Base-by-base conservation (phyloP, 2,888 invertebrate genomes). In the Tetragonisca angustula region DNA sequence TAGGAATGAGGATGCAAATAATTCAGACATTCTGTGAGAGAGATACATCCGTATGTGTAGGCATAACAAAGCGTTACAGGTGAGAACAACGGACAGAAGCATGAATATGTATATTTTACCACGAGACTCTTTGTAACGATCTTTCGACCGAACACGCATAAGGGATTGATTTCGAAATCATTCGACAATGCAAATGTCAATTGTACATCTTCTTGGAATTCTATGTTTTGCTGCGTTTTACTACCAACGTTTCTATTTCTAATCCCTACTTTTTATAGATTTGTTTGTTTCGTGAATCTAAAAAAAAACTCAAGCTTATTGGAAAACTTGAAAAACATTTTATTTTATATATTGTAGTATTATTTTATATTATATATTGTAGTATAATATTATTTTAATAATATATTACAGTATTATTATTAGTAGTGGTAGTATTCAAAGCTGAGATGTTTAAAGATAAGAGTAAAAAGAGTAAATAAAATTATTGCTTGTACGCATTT, bases 121-220 rank as follows among this genome's bases (percentile, higher is more conserved):
- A 65, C 76, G 76, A 76, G 84, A 76, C n/a, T 65, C 76, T 69
- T 76, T 76, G 50, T 52, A 85, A 85, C 79, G 85, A 83, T 85
- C 79, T 79, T 36, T 74, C 76, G 83, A 32, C 17, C 56, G 61
- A 50, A 67, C 36, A 70, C 69, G 15, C 61, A 64, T 75, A 75
- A 77, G 76, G 70, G 76, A 83, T 76, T 71, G 49, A 52, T 85
- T 76, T 83, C 76, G 83, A 71, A 79, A 85, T 67, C 72, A 15
- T 72, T 75, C 49, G 52, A 9, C 65, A 59, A 59, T 52, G 50
- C 36, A 56, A 15, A n/a, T 54, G 27, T 43, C 27, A 17, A 21
- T 65, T 27, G n/a, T 32, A 19, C 24, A n/a, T 56, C 32, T 50
- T 36, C 50, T 69, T 79, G 73, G 50, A 27, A 61, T 61, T 61